Percentiles rank a stretch among this genome's conserved stretches.
phyloP scores from a whole-genome alignment of 1,140 invertebrate genomes.

The Asobara japonica region DNA sequence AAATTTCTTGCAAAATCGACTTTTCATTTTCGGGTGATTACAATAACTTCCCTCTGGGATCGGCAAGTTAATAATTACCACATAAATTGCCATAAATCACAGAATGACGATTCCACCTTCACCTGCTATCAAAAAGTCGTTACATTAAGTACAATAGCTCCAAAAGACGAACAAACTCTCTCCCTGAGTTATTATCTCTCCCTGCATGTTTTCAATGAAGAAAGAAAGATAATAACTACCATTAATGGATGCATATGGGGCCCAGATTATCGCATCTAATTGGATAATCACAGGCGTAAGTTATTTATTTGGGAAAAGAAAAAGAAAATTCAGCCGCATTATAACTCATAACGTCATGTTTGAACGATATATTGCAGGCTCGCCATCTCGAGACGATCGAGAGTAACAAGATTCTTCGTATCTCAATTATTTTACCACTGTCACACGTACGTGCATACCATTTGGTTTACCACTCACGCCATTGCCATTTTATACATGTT shows the following conservation, averaged over 20 bases:
- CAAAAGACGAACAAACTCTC: too few species aligned
- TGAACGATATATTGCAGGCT: constrained; percentile 16
- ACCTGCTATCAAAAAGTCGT: too few species aligned
- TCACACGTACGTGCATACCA: constrained; percentile 19
- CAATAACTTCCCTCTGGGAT: too few species aligned
- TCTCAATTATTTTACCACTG: constrained; percentile 9
- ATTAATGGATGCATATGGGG: neutral
- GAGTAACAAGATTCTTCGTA: constrained; percentile 25
- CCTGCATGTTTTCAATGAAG: too few species aligned
- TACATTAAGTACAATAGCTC: too few species aligned
- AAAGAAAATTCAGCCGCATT: neutral
- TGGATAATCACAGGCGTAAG: neutral
- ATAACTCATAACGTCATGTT: constrained; percentile 15
- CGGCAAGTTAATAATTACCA: too few species aligned
- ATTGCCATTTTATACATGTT: constrained; percentile 30
- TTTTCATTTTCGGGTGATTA: too few species aligned
- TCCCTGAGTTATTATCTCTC: neutral
- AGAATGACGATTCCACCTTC: too few species aligned
- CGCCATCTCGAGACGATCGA: constrained; percentile 16
- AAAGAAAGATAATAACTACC: neutral
- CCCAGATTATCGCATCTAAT: neutral
- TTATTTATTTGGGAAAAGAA: neutral
- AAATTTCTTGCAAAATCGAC: too few species aligned
- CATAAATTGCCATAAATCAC: too few species aligned
- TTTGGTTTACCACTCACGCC: constrained; percentile 11